Percentiles rank a stretch among this genome's conserved stretches.
Conservation (phyloP, 2,888 invertebrate genomes). For the Antitype chi region DNA sequence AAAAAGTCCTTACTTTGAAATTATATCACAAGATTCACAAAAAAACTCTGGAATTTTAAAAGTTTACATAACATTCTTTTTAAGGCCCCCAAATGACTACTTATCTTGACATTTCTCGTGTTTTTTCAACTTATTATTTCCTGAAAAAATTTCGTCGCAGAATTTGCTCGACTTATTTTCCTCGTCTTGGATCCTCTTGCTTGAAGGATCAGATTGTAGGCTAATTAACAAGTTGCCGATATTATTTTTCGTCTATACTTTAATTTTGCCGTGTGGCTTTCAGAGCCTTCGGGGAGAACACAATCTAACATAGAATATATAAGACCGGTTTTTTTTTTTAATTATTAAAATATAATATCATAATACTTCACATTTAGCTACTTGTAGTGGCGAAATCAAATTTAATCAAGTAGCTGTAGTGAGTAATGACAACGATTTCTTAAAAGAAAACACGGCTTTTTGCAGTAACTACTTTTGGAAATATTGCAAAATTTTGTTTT, state of each 20-base stretch:
- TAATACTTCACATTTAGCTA: neutral
- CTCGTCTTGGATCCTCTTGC: neutral
- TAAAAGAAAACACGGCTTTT: neutral
- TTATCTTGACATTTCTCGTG: constrained; percentile 50
- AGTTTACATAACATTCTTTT: constrained; percentile 41
- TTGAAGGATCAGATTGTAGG: constrained; percentile 15
- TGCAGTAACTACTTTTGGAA: neutral
- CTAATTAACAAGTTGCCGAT: constrained; percentile 26
- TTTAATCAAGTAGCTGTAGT: neutral
- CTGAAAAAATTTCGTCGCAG: neutral
- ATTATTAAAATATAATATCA: constrained; percentile 3
- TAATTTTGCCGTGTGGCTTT: neutral
- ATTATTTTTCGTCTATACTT: constrained; percentile 14
- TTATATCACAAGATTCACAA: constrained; percentile 33
- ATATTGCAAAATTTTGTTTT: neutral
- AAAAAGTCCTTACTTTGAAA: constrained; percentile 37
- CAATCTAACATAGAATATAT: neutral
- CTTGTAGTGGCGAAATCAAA: neutral
- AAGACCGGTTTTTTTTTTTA: neutral
- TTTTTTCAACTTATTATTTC: constrained; percentile 43
- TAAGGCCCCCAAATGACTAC: constrained; percentile 42
- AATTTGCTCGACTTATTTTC: constrained; percentile 24
- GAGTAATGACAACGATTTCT: neutral
- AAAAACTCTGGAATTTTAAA: constrained; percentile 31
- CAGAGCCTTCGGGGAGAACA: neutral